Percentiles rank a stretch among this genome's conserved stretches.
Conservation (phyloP, 2,797 vertebrate species). For the Urophycis tenuis region DNA sequence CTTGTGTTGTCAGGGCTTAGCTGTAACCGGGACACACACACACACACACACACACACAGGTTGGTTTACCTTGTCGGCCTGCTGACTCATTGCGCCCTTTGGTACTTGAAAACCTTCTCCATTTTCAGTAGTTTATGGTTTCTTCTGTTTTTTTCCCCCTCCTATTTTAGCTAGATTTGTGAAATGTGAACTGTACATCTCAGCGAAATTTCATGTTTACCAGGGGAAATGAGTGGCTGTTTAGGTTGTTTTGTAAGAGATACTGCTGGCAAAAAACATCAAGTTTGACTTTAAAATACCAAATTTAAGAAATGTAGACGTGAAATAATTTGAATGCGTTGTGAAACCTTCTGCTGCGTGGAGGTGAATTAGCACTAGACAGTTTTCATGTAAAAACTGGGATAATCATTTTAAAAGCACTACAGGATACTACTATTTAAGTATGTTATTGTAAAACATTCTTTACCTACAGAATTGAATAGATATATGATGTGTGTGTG, state of each 20-base stretch:
- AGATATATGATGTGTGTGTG: not conserved
- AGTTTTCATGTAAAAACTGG: not conserved
- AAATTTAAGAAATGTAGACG: not conserved
- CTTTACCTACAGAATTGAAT: conserved; percentile 5
- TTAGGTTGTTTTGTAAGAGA: conserved; percentile 4
- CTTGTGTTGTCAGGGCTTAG: not conserved
- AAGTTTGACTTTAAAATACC: conserved; percentile 1
- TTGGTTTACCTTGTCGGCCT: conserved; percentile 20
- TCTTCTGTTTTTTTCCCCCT: not conserved
- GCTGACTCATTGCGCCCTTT: conserved; percentile 35
- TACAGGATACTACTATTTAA: not conserved
- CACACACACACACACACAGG: not conserved
- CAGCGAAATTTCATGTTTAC: conserved; percentile 24
- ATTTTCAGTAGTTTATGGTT: conserved; percentile 18
- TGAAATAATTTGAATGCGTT: not conserved
- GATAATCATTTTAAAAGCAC: conserved; percentile 6
- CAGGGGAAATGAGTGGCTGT: conserved; percentile 5
- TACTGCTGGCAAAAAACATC: not conserved
- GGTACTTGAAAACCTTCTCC: conserved; percentile 23
- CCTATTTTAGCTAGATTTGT: conserved; percentile 41
- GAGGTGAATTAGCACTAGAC: not conserved
- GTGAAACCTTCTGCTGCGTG: conserved; percentile 6
- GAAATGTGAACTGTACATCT: not conserved
- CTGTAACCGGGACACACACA: not conserved
- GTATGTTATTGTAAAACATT: not conserved